phyloP scores from a whole-genome alignment of 2,113 vertebrate genomes.

The Ranitomeya variabilis region DNA sequence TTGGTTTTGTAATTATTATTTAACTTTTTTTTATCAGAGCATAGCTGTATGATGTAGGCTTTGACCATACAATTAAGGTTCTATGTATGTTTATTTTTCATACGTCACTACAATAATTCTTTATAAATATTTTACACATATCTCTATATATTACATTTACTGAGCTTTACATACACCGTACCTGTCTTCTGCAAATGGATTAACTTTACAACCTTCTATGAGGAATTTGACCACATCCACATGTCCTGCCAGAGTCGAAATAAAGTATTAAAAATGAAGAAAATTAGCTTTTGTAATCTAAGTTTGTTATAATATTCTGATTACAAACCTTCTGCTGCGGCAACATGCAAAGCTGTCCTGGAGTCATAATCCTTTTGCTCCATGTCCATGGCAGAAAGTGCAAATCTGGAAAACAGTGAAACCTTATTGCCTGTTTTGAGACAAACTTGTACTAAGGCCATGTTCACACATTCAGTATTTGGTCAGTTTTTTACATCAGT shows the following conservation, averaged over 20 bases:
- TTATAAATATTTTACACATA: too few relatives aligned
- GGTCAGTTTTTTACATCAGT: too few relatives aligned
- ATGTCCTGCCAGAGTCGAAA: slow-evolving; percentile 72
- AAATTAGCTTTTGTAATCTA: neutral
- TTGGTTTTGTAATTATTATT: too few relatives aligned
- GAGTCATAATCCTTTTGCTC: slow-evolving; percentile 84
- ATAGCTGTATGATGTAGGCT: too few relatives aligned
- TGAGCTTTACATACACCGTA: slow-evolving; percentile 59
- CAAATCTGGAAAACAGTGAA: slow-evolving; percentile 73
- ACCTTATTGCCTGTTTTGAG: neutral
- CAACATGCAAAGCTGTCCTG: slow-evolving; percentile 82
- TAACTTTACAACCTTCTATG: slow-evolving; percentile 79
- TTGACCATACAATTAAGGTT: too few relatives aligned
- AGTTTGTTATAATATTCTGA: neutral
- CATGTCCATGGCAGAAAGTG: slow-evolving; percentile 84
- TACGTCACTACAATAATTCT: too few relatives aligned
- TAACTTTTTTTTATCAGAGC: too few relatives aligned
- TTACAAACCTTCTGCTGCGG: slow-evolving; percentile 81
- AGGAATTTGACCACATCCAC: slow-evolving; percentile 82
- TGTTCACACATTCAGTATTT: too few relatives aligned
- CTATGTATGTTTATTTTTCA: too few relatives aligned
- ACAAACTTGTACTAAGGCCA: neutral
- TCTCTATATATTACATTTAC: too few relatives aligned
- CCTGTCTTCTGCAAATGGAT: slow-evolving; percentile 84
- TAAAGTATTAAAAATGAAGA: neutral